phyloP scores from a whole-genome alignment of 2,113 vertebrate genomes.

The Arizona elegans region DNA sequence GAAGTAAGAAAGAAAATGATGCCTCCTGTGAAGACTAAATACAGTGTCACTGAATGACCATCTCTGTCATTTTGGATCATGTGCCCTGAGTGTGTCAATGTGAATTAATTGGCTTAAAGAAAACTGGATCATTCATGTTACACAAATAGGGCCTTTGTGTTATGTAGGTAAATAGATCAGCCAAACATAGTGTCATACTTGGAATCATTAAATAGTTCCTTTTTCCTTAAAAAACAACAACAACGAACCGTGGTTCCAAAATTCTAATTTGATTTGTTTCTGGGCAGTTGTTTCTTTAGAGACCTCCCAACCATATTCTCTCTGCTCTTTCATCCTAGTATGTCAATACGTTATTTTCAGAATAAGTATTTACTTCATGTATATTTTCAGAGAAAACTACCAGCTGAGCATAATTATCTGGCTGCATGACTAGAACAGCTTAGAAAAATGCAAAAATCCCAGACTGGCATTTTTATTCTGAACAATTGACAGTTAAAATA shows the following conservation, averaged over 20 bases:
- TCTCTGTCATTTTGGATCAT: not conserved
- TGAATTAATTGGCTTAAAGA: not conserved
- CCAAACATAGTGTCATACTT: constrained; percentile 59
- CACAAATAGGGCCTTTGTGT: constrained; percentile 11
- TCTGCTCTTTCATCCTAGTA: not conserved
- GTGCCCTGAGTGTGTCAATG: not conserved
- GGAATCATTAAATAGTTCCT: constrained; percentile 15
- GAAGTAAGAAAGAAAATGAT: not conserved
- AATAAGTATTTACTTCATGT: not conserved
- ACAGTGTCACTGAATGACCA: not conserved
- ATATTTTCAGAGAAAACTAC: not conserved
- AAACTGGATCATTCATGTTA: not conserved
- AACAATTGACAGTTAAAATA: not conserved
- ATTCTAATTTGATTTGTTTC: not conserved
- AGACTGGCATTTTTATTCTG: not conserved
- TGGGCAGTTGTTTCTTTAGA: not conserved
- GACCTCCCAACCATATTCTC: not conserved
- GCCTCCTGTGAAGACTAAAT: not conserved
- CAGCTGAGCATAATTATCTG: not conserved
- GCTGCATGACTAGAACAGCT: not conserved
- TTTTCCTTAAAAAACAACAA: not conserved
- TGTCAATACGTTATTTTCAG: not conserved
- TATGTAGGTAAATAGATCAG: constrained; percentile 40
- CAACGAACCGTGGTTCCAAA: not conserved
- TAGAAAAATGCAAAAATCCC: not conserved